phyloP scores from a whole-genome alignment of 1,140 invertebrate species.

The Neodiprion fabricii region DNA sequence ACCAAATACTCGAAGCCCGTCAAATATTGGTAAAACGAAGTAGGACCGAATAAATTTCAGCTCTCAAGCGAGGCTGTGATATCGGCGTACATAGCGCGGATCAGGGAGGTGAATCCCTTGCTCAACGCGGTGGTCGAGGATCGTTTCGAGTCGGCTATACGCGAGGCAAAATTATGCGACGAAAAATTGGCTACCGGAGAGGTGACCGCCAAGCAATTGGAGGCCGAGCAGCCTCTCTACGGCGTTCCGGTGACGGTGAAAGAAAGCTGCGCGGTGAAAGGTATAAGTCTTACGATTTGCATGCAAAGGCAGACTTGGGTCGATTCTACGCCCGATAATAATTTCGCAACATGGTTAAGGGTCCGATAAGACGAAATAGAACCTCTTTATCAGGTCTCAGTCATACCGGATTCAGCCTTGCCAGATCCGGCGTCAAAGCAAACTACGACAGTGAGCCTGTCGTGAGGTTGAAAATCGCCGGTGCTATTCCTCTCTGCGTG shows the following conservation, averaged over 20 bases:
- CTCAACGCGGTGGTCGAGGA: slow-evolving; percentile 80
- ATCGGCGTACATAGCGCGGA: slow-evolving; percentile 70
- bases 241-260: slow-evolving; percentile 83
- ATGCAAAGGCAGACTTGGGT: background rate
- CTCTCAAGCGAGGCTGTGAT: slow-evolving; percentile 70
- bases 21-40: background rate
- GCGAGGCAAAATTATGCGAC: slow-evolving; percentile 73
- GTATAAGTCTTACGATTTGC: slow-evolving; percentile 51
- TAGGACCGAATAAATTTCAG: slow-evolving; percentile 44
- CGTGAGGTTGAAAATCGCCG: slow-evolving; percentile 66
- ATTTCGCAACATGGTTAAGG: background rate
- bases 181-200: slow-evolving; percentile 52
- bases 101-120: slow-evolving; percentile 73
- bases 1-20: background rate
- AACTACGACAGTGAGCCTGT: slow-evolving; percentile 70
- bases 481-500: slow-evolving; percentile 79
- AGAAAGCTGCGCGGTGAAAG: slow-evolving; percentile 72
- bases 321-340: background rate
- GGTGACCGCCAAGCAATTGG: slow-evolving; percentile 50
- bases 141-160: slow-evolving; percentile 70
- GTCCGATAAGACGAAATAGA: background rate
- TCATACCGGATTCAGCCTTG: slow-evolving; percentile 68
- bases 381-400: slow-evolving; percentile 64
- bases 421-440: slow-evolving; percentile 64
- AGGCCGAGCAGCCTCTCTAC: slow-evolving; percentile 69